These are phyloP conservation scores for Heliocidaris erythrogramma DNA, from an alignment of 35 echinoderm and acorn worm species.

Conservation along the genomic window DNA sequence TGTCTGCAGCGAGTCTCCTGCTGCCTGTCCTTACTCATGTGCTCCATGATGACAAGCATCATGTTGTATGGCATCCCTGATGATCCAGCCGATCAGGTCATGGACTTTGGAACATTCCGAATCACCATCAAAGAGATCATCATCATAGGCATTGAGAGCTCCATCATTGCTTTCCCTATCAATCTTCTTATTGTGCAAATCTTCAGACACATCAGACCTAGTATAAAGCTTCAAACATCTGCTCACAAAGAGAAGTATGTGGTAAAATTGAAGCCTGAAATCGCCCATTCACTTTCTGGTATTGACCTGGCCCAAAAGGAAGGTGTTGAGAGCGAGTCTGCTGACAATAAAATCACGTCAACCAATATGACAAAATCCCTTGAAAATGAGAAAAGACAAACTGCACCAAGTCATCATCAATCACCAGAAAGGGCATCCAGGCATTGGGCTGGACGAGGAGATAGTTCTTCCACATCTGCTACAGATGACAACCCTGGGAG, in stretches of 20 bases:
- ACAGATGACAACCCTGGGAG: not conserved
- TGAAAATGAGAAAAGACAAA: not conserved
- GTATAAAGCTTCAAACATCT: not conserved
- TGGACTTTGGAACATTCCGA: conserved; percentile 84
- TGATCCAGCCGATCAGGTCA: conserved; percentile 72
- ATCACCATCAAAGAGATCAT: conserved; percentile 80
- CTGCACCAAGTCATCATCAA: not conserved
- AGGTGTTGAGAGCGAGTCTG: not conserved
- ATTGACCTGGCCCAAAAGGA: not conserved
- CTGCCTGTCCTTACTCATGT: conserved; percentile 80
- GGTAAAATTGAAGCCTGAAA: not conserved
- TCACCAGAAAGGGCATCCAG: conserved; percentile 42
- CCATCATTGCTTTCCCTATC: conserved; percentile 83
- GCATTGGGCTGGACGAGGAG: not conserved
- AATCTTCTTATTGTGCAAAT: conserved; percentile 85
- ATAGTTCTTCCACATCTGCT: conserved; percentile 9
- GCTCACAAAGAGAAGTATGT: not conserved
- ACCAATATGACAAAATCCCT: not conserved
- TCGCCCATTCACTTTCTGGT: not conserved
- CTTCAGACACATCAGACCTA: conserved; percentile 63
- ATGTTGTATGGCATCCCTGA: conserved; percentile 93
- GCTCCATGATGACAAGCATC: conserved; percentile 93
- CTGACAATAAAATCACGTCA: not conserved
- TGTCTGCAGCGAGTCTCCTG: conserved; percentile 85
- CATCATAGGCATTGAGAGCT: conserved; percentile 89